Evolutionary conservation across 1,140 invertebrate species (phyloP).

Genomic region (Euwallacea similis): DNA sequence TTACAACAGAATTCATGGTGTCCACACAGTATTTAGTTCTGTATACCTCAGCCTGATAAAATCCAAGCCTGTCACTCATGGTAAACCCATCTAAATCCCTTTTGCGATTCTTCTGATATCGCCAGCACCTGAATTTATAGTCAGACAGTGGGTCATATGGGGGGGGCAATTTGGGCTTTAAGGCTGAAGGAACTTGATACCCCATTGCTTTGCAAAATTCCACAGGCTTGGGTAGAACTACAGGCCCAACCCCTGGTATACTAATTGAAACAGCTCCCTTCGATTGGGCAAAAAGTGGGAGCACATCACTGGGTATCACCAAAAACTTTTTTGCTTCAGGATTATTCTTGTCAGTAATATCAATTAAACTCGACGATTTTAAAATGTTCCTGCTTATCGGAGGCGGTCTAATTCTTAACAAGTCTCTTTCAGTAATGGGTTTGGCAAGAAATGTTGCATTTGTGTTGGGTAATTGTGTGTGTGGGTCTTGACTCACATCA

Average conservation of each 20-base stretch:
- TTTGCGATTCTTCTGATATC: slow-evolving; percentile 13
- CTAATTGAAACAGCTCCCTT: slow-evolving; percentile 19
- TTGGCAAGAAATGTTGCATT: too few species aligned
- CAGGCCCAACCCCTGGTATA: slow-evolving; percentile 23
- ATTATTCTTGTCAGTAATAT: too few species aligned
- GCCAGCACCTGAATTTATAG: slow-evolving; percentile 28
- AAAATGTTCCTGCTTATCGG: too few species aligned
- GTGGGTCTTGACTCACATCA: too few species aligned
- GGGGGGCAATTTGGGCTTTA: background rate
- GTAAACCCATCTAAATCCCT: slow-evolving; percentile 26
- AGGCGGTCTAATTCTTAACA: too few species aligned
- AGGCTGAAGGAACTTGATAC: background rate
- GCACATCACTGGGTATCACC: slow-evolving; percentile 21
- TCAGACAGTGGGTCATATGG: slow-evolving; percentile 20
- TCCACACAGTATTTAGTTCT: slow-evolving; percentile 4
- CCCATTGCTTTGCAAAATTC: slow-evolving; percentile 2
- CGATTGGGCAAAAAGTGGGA: slow-evolving; percentile 2
- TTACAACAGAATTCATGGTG: background rate
- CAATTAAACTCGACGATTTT: too few species aligned
- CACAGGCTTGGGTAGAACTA: slow-evolving; percentile 21
- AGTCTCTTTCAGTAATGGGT: too few species aligned
- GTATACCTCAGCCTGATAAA: slow-evolving; percentile 23
- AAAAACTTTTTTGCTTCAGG: slow-evolving; percentile 9
- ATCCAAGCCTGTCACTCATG: slow-evolving; percentile 24
- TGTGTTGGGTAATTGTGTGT: too few species aligned